Conservation (phyloP, 2,113 vertebrate genomes). For the Salvelinus namaycush region DNA sequence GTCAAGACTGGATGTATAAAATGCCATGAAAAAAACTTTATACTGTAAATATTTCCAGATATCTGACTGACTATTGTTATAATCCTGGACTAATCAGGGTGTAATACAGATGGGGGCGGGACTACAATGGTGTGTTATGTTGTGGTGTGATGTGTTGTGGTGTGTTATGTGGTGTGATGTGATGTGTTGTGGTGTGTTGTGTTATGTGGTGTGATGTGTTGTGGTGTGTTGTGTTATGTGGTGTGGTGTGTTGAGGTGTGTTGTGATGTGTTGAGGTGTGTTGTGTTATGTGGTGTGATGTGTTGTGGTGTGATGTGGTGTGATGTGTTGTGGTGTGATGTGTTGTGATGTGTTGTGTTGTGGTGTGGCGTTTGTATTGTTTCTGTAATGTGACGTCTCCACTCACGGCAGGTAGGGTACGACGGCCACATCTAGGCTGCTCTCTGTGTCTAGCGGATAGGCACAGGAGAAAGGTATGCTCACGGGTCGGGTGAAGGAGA, state of each 20-base stretch:
- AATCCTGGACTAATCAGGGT: too few relatives aligned
- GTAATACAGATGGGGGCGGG: too few relatives aligned
- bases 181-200: too few relatives aligned
- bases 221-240: too few relatives aligned
- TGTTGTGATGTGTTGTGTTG: not conserved
- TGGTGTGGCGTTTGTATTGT: not conserved
- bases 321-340: too few relatives aligned
- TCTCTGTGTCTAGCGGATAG: constrained; percentile 27
- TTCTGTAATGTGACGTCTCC: not conserved
- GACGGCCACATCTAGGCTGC: constrained; percentile 19
- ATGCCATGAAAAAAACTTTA: not conserved
- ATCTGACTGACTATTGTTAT: too few relatives aligned
- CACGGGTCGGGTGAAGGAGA: constrained; percentile 9
- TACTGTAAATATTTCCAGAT: too few relatives aligned
- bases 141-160: not conserved
- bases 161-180: not conserved
- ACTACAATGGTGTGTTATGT: not conserved
- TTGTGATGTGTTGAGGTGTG: not conserved
- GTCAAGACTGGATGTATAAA: not conserved
- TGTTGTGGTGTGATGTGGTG: not conserved
- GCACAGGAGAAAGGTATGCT: constrained; percentile 38
- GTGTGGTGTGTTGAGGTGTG: too few relatives aligned
- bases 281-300: not conserved
- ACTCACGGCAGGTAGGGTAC: constrained; percentile 31
- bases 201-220: not conserved